These are phyloP conservation scores for Anarrhichthys ocellatus DNA, from an alignment of 2,113 vertebrate species.

Conservation along the genomic window DNA sequence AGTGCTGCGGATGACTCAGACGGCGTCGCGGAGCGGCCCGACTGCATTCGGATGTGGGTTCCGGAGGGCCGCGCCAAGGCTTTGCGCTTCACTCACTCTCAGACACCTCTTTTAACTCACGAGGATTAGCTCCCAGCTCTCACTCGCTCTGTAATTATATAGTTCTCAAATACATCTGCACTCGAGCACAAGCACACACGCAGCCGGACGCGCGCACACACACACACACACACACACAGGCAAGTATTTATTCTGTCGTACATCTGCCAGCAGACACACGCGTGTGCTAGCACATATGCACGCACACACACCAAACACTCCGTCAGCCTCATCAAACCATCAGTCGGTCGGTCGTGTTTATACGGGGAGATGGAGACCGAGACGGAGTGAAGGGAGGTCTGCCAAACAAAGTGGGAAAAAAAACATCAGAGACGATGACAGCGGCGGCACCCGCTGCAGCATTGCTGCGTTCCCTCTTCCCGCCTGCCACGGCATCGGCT, in stretches of 20 bases:
- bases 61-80: slow-evolving; percentile 42
- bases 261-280: slow-evolving; percentile 53
- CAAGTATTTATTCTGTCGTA: slow-evolving; percentile 57
- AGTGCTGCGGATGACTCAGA: slow-evolving; percentile 10
- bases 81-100: slow-evolving; percentile 70
- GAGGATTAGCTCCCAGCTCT: slow-evolving; percentile 72
- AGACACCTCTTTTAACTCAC: slow-evolving; percentile 70
- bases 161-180: slow-evolving; percentile 70
- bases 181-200: slow-evolving; percentile 21
- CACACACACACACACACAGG: slow-evolving; percentile 7
- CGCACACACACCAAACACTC: neutral
- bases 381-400: slow-evolving; percentile 68
- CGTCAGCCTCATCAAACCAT: slow-evolving; percentile 69
- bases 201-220: neutral
- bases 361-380: slow-evolving; percentile 51
- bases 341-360: slow-evolving; percentile 68
- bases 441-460: slow-evolving; percentile 67
- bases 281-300: slow-evolving; percentile 21
- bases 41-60: slow-evolving; percentile 48
- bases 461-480: slow-evolving; percentile 52
- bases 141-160: slow-evolving; percentile 76
- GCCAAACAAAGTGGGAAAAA: slow-evolving; percentile 68
- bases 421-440: slow-evolving; percentile 75
- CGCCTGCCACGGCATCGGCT: slow-evolving; percentile 65
- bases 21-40: slow-evolving; percentile 8